Base-by-base conservation (phyloP, 2,888 invertebrate genomes). In the Rhynchonema sp. region DNA sequence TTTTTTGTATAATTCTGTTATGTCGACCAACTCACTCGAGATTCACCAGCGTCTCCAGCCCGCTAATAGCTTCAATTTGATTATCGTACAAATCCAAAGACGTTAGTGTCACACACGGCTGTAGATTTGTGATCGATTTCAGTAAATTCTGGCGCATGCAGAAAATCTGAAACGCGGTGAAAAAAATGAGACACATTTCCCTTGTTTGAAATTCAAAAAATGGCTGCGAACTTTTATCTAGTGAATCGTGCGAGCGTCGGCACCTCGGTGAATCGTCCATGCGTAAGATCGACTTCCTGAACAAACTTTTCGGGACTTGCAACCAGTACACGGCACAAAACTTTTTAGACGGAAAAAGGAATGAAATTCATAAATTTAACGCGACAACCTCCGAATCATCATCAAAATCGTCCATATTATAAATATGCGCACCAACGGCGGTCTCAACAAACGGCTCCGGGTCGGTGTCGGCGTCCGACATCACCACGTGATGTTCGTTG, bases 81-180 rank as follows among this genome's bases (percentile, higher is more conserved):
- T 98, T 99, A 74, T 99, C 98, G 74, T 96, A 92, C 2, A 98
- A 77, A 71, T 98, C 96, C 56, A 99, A 76, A 71, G 94, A 91
- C 25, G 80, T 80, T 20, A 98, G 78, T 0, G 84, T 85, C 9
- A 63, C 30, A 26, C 1, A 82, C 83, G 57, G 75, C 30, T 96
- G 74, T 69, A 91, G 90, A 73, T 92, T 91, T 66, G 94, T 91
- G 66, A 98, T 91, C 73, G 85, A 85, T 71, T 86, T 91, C 23
- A 99, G 86, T 17, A 92, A 78, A 76, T 98, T 98, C 86, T 94
- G 94, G 53, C 94, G 81, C 59, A 96, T 78, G 70, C 84, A 89
- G 30, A 98, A n/a, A n/a, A n/a, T n/a, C n/a, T n/a, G n/a, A n/a
- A n/a, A n/a, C n/a, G n/a, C n/a, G n/a, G n/a, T n/a, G n/a, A n/a